Evolutionary conservation across 2,888 invertebrate species (phyloP), one percentile per base, ranked within the genome.

Genomic region (Tipula vernalis): DNA sequence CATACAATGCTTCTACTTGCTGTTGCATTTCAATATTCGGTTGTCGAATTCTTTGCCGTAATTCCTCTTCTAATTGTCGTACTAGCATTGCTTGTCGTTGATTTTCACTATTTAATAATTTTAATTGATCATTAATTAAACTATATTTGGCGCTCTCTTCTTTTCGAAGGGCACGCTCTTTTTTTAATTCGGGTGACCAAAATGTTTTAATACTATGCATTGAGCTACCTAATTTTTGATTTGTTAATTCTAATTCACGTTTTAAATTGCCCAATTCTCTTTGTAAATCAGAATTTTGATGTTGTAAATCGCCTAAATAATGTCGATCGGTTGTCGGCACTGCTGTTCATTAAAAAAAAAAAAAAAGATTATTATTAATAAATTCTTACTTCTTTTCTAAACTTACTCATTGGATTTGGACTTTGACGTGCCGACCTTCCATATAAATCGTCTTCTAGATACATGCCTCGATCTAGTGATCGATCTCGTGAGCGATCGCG

Each of bases 171-270:
- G 98, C 98, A 88, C 99, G 93, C 92, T 99, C 99, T 92, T 99
- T 98, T 93, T 99, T 99, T 91, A 99, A 93, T 93, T 99, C 99
- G 28, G 99, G 99, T 91, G 98, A 98, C 99, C 99, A 99, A 93
- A 99, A 99, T 87, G 99, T 99, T 93, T 99, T 99, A 92, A 99
- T 99, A 92, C 98, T 98, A 93, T 99, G 99, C 99, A 99, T 99
- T 90, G 97, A 98, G 91, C 98, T 98, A 91, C 98, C 98, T 89
- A 99, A 94, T 92, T 99, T 99, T 93, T 99, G 98, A 92, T 98
- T 98, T 89, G 98, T 98, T 91, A 98, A 93, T 93, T 98, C 98
- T 90, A 98, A 94, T 91, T 98, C 98, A 91, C 98, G 97, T 92
- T 98, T 98, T 89, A 98, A 94, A 91, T 96, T 97, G 39, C 95